A percentile compares a stretch with the other conserved stretches of the same genome.
Evolutionary conservation across 2,113 vertebrate species (phyloP).

Genomic region (Lampris incognitus): DNA sequence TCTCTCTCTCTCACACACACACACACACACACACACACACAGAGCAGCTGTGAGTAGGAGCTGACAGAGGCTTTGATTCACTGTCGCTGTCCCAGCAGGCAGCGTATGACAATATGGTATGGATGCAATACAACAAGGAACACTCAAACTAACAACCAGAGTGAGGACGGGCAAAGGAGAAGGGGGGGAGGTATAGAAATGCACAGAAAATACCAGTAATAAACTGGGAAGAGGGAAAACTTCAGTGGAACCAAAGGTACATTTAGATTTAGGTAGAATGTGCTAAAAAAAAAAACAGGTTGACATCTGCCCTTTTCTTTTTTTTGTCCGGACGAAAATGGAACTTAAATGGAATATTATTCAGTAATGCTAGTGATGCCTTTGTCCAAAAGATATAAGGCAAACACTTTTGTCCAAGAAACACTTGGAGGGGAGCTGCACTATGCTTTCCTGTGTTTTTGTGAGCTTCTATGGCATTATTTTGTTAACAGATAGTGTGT

Average conservation of each 20-base stretch:
- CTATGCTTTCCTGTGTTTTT: too few relatives aligned
- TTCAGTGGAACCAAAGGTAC: slow-evolving; percentile 13
- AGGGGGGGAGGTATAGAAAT: slow-evolving; percentile 42
- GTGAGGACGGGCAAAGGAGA: slow-evolving; percentile 37
- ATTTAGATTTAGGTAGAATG: too few relatives aligned
- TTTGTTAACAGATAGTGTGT: too few relatives aligned
- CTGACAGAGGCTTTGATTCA: slow-evolving; percentile 57
- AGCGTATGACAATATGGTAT: slow-evolving; percentile 31
- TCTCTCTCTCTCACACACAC: neutral
- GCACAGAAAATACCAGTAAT: slow-evolving; percentile 44
- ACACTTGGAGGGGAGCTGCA: too few relatives aligned
- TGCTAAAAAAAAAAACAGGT: too few relatives aligned
- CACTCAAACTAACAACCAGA: slow-evolving; percentile 66
- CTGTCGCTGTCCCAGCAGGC: slow-evolving; percentile 54
- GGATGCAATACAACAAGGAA: slow-evolving; percentile 36
- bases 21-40: neutral
- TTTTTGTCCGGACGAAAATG: too few relatives aligned
- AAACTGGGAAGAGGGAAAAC: slow-evolving; percentile 34
- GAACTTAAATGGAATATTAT: too few relatives aligned
- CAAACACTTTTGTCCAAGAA: too few relatives aligned
- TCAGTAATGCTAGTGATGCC: too few relatives aligned
- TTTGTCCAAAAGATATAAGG: too few relatives aligned
- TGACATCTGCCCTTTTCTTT: too few relatives aligned
- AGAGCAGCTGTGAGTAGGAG: slow-evolving; percentile 17
- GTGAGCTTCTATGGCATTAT: too few relatives aligned